Percentiles rank a stretch among this genome's conserved stretches.
Conservation (phyloP, 1,140 invertebrate species). For the Achatina immaculata region DNA sequence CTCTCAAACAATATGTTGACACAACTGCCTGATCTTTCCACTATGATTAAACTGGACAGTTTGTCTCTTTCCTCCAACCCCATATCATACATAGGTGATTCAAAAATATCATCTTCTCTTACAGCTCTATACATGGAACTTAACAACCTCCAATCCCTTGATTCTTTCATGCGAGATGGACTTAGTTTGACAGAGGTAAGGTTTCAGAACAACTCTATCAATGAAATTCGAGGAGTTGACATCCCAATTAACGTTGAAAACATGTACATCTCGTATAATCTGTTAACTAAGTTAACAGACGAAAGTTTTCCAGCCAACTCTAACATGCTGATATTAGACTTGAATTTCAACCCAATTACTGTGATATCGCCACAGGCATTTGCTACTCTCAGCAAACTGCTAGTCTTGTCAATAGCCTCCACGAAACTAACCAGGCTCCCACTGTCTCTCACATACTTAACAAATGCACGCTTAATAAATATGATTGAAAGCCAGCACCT, state of each 20-base stretch:
- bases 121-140: neutral
- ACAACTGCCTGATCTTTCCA: neutral
- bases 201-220: neutral
- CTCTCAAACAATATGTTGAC: neutral
- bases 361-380: neutral
- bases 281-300: neutral
- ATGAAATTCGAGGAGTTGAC: neutral
- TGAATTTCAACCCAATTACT: neutral
- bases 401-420: neutral
- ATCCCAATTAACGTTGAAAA: neutral
- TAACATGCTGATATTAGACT: neutral
- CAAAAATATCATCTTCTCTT: neutral
- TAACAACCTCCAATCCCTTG: neutral
- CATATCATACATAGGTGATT: neutral
- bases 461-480: neutral
- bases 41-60: neutral
- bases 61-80: neutral
- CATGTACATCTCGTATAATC: neutral
- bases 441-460: neutral
- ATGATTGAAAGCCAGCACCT: neutral
- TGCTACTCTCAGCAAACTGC: neutral
- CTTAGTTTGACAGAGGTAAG: neutral
- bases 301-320: neutral
- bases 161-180: neutral
- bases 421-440: neutral